Base-by-base conservation (phyloP, 2,888 invertebrate genomes). In the Syritta pipiens region DNA sequence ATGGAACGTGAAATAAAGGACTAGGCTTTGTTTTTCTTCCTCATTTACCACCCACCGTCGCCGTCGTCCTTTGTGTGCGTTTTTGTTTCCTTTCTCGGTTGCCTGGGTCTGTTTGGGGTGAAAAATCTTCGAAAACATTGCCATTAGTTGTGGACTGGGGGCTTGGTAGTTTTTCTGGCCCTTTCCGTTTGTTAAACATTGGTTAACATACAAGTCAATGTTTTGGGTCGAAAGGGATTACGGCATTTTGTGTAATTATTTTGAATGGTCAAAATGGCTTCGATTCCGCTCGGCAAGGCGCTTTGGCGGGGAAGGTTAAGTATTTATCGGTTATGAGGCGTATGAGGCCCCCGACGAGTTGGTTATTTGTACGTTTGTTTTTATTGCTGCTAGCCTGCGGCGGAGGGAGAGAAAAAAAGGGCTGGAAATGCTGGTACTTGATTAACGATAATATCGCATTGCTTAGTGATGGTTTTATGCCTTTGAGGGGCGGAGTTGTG, bases 1-100 rank as follows among this genome's bases (percentile, higher is more conserved):
- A 63, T 77, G 57, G 30, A 46, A 69, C 63, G 71, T 71, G 30
- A 77, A 71, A 65, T 69, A 77, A 71, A 46, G 53, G 53, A 71
- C 46, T 55, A 53, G 22, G 69, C 24, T 59, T 77, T 71, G 71
- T 67, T 77, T 65, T 72, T 32, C 32, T 53, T 51, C 22, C 22
- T 20, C 44, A 24, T 65, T 51, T 49, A 20, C 35, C 35, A 46
- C 37, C 35, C 28, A 42, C 26, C 28, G 20, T 7, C 14, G 12
- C 30, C 19, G 7, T 6, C 19, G 1, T 46, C 30, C 44, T 19
- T 6, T 24, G 30, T 53, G 24, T 46, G 48, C 4, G 19, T 10
- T 12, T 35, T 19, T 20, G 40, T 40, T 20, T 48, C 9, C 37
- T 24, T 65, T 30, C 37, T 22, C 35, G 22, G 10, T 26, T 44